Evolutionary conservation across 2,113 vertebrate species (phyloP), one percentile per base, ranked within the genome.

Genomic region (zebrafish (Danio rerio)): DNA sequence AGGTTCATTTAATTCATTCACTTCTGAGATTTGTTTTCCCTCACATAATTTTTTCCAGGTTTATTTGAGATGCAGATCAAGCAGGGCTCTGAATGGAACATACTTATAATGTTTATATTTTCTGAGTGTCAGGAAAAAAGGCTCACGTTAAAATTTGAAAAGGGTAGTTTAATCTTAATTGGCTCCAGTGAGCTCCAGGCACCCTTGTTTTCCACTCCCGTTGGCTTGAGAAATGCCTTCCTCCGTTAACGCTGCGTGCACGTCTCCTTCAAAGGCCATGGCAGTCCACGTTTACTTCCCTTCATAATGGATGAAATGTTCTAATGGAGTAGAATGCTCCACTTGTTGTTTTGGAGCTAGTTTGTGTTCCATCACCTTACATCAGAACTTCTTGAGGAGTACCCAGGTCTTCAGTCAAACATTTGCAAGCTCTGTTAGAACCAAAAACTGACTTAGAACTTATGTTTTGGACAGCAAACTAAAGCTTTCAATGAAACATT

Each of bases 21-120:
- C 62, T 53, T 74, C 31, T 45, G 55, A 49, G 4, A 59, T 65
- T 43, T 70, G 75, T 74, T 70, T 43, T 81, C 52, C 20, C 63
- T 15, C 72, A 45, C 82, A 75, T 89, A 81, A 85, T 80, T 88
- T 90, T 91, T 91, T 89, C 88, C 89, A 85, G 50, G 77, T 68
- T 71, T 75, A 81, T 69, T 73, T 66, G 58, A 71, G 49, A 80
- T 82, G 84, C 87, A 50, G 84, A 74, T 89, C 85, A 89, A 80
- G 69, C 75, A 21, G n/a, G 65, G 74, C 43, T 89, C 83, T 81
- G 88, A 86, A 75, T 81, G 85, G 82, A 84, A 81, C 81, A 80
- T 65, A 68, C 68, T 81, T 72, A 88, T 82, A 84, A 49, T 84
- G 77, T 87, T 87, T 85, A 87, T 88, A 73, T 88, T 91, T 86